phyloP scores from a whole-genome alignment of 2,888 invertebrate genomes.

The Leptinotarsa haldemani region DNA sequence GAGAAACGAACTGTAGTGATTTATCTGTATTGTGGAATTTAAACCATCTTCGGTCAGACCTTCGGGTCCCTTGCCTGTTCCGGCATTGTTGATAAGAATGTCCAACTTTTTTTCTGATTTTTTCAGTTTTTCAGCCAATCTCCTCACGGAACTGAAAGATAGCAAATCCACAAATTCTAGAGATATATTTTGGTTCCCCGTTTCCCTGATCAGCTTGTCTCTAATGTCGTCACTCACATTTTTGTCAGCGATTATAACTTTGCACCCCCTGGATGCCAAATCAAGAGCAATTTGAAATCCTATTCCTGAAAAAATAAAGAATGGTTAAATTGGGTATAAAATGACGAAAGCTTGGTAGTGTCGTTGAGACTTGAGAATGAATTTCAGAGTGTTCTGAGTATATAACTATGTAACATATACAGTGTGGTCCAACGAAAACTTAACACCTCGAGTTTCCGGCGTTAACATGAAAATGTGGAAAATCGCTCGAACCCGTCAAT shows the following conservation, averaged over 20 bases:
- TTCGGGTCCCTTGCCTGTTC: conserved; percentile 69
- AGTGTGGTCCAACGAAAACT: too few relatives aligned
- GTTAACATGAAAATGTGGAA: too few relatives aligned
- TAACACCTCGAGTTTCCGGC: too few relatives aligned
- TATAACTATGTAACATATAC: too few relatives aligned
- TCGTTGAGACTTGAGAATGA: too few relatives aligned
- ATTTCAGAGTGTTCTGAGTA: too few relatives aligned
- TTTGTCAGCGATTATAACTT: conserved; percentile 68
- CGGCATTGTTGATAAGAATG: conserved; percentile 75
- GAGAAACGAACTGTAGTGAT: conserved; percentile 78
- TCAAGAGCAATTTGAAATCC: conserved; percentile 65
- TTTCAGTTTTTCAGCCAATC: conserved; percentile 72
- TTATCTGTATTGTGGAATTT: conserved; percentile 74
- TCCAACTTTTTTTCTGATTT: conserved; percentile 69
- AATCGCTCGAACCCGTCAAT: too few relatives aligned
- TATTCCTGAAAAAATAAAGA: conserved; percentile 58
- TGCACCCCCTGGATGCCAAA: conserved; percentile 67
- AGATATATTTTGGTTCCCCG: conserved; percentile 59
- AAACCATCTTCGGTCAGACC: conserved; percentile 69
- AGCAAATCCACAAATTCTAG: conserved; percentile 68
- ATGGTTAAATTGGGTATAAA: too few relatives aligned
- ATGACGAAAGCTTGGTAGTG: too few relatives aligned
- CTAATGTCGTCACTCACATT: conserved; percentile 49
- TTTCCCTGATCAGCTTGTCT: conserved; percentile 54
- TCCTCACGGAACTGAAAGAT: conserved; percentile 69